Conservation (phyloP, 2,797 vertebrate species). For the Poeciliopsis paucimaculata region DNA sequence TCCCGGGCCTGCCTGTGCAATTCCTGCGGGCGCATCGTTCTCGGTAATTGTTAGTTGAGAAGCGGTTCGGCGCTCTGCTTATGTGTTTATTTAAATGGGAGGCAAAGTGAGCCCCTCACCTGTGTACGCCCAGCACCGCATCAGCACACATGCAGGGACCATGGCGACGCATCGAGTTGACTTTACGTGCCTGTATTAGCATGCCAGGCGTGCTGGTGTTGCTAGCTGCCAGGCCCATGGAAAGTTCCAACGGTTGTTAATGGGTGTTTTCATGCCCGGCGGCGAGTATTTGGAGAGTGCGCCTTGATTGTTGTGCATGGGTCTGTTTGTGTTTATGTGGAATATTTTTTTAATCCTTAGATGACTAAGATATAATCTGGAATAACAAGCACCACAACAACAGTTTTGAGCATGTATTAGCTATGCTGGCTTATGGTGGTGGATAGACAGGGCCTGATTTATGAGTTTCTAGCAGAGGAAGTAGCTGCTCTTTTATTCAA, state of each 20-base stretch:
- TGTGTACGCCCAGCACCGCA: conserved; percentile 37
- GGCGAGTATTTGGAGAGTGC: conserved; percentile 52
- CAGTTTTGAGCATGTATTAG: conserved; percentile 2
- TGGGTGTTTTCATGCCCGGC: conserved; percentile 67
- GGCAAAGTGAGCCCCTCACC: conserved; percentile 37
- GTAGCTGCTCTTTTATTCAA: conserved; percentile 60
- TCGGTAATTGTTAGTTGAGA: conserved; percentile 41
- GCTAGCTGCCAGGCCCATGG: conserved; percentile 67
- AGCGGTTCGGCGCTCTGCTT: conserved; percentile 23
- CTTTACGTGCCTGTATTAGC: conserved; percentile 79
- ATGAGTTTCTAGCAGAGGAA: conserved; percentile 42
- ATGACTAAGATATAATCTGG: conserved; percentile 10
- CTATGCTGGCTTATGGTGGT: conserved; percentile 3
- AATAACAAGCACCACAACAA: neutral
- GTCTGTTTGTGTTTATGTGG: conserved; percentile 16
- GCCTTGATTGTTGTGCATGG: conserved; percentile 36
- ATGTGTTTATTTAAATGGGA: conserved; percentile 24
- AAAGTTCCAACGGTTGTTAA: conserved; percentile 73
- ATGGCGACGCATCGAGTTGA: conserved; percentile 35
- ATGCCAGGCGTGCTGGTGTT: conserved; percentile 72
- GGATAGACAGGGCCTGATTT: conserved; percentile 7
- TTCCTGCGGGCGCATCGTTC: conserved; percentile 24
- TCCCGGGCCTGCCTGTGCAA: conserved; percentile 14
- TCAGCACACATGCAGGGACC: conserved; percentile 57
- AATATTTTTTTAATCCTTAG: conserved; percentile 13